Conservation (phyloP, 2,797 vertebrate species). For the Propithecus deckenii region DNA sequence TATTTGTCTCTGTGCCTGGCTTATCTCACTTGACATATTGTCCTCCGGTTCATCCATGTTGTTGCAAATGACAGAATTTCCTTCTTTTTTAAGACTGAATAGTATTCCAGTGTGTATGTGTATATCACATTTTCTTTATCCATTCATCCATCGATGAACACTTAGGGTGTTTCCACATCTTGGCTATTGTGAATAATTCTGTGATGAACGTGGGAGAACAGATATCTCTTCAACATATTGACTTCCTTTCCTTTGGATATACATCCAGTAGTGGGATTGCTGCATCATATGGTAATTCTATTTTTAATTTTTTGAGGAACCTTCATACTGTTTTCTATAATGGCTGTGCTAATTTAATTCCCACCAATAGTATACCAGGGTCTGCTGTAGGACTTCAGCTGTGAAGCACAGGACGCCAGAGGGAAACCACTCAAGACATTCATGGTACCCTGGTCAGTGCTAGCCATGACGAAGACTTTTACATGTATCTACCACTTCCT, state of each 20-base stretch:
- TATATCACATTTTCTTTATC: too few relatives aligned
- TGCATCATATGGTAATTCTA: not conserved
- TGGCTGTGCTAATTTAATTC: not conserved
- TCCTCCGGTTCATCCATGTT: not conserved
- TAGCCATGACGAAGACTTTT: constrained; percentile 82
- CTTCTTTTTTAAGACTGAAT: not conserved
- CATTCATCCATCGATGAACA: not conserved
- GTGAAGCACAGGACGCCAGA: not conserved
- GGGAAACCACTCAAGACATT: constrained; percentile 36
- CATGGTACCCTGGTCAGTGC: not conserved
- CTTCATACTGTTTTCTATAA: not conserved
- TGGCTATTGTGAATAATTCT: too few relatives aligned
- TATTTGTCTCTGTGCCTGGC: not conserved
- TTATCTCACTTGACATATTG: not conserved
- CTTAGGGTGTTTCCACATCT: not conserved
- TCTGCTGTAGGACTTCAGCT: not conserved
- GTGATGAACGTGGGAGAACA: too few relatives aligned
- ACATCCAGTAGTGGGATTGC: not conserved
- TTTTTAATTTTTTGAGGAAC: not conserved
- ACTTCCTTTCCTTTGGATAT: not conserved
- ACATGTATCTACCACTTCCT: constrained; percentile 85
- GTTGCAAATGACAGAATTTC: not conserved
- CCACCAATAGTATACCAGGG: not conserved
- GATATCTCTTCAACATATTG: not conserved
- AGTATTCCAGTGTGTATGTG: too few relatives aligned